These are phyloP conservation scores for Drosophila acutilabella DNA, from an alignment of 2,888 invertebrate species.

Conservation along the genomic window DNA sequence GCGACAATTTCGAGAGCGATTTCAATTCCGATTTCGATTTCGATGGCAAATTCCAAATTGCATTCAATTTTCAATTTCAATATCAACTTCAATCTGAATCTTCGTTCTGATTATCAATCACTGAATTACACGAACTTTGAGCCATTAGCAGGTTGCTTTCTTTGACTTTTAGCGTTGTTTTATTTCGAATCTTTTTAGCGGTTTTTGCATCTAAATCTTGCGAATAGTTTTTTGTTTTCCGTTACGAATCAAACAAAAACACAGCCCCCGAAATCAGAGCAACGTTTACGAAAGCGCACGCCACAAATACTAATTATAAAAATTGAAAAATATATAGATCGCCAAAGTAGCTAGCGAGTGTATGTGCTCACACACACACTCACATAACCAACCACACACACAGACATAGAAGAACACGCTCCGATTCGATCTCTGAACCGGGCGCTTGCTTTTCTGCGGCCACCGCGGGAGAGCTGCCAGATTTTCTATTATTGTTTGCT, in stretches of 20 bases:
- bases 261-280: conserved; percentile 76
- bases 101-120: conserved; percentile 14
- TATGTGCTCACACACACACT: conserved; percentile 56
- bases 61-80: conserved; percentile 22
- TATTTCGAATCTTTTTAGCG: conserved; percentile 7
- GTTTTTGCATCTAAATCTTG: conserved; percentile 19
- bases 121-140: conserved; percentile 66
- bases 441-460: conserved; percentile 30
- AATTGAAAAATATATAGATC: conserved; percentile 70
- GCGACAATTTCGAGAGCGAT: conserved; percentile 51
- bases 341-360: conserved; percentile 67
- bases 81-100: conserved; percentile 16
- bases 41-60: conserved; percentile 11
- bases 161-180: conserved; percentile 10
- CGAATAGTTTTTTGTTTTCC: conserved; percentile 16
- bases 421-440: conserved; percentile 63
- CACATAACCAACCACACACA: conserved; percentile 40
- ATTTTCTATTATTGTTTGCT: conserved; percentile 75
- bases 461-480: conserved; percentile 71
- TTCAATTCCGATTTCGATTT: conserved; percentile 28
- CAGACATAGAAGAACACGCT: conserved; percentile 54
- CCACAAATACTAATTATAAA: conserved; percentile 82
- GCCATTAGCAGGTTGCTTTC: conserved; percentile 53
- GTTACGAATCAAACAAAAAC: conserved; percentile 48
- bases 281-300: conserved; percentile 81